A percentile compares a stretch with the other conserved stretches of the same genome.
Evolutionary conservation across 2,113 vertebrate genomes (phyloP).

Genomic region (Rutilus rutilus): DNA sequence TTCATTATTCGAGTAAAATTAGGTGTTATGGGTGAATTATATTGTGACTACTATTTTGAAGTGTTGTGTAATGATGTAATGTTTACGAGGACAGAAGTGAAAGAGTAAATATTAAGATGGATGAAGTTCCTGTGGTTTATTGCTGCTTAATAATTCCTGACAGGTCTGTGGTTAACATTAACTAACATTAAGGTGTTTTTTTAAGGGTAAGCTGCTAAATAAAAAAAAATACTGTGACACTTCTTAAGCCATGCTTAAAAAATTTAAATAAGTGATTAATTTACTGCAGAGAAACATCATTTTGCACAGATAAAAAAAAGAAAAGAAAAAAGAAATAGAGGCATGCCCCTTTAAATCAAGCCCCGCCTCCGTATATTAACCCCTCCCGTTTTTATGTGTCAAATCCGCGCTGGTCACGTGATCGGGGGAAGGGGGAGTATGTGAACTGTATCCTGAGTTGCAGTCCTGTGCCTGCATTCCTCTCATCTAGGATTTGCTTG

Average conservation of each 20-base stretch:
- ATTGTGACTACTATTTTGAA: too few relatives aligned
- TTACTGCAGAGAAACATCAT: neutral
- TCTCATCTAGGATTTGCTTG: constrained; percentile 51
- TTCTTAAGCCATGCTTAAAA: neutral
- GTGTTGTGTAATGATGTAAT: too few relatives aligned
- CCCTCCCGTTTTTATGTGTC: constrained; percentile 68
- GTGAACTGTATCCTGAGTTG: constrained; percentile 67
- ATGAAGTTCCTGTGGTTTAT: too few relatives aligned
- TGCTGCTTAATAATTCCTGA: too few relatives aligned
- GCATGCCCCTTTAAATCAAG: constrained; percentile 54
- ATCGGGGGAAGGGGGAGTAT: constrained; percentile 60
- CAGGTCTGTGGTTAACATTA: neutral
- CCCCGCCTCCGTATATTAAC: constrained; percentile 47
- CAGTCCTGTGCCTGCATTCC: constrained; percentile 61
- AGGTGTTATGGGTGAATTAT: neutral
- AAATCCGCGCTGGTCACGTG: constrained; percentile 70
- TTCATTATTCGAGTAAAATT: neutral
- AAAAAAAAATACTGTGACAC: neutral
- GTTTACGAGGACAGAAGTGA: too few relatives aligned
- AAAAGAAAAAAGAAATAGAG: neutral
- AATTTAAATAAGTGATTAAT: neutral
- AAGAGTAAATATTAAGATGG: too few relatives aligned
- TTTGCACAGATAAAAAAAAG: neutral
- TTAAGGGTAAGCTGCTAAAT: neutral
- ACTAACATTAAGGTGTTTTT: neutral